These are phyloP conservation scores for Orcinus orca DNA, from an alignment of 2,113 vertebrate species.

Conservation along the genomic window DNA sequence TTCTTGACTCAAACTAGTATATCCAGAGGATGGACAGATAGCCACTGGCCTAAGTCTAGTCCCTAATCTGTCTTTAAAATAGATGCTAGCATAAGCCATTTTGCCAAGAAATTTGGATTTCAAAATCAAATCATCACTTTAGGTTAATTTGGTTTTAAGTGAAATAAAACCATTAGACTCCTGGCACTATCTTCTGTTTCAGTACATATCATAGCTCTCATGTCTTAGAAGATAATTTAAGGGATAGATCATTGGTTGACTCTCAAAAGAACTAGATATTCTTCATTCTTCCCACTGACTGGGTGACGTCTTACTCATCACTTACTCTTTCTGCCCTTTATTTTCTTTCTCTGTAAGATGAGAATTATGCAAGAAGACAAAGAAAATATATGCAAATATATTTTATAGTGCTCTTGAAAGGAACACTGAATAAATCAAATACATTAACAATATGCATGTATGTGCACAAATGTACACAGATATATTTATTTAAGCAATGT, in stretches of 20 bases:
- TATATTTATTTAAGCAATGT: neutral
- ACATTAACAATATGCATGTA: neutral
- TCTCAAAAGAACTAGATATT: neutral
- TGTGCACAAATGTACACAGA: neutral
- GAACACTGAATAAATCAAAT: neutral
- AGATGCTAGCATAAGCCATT: neutral
- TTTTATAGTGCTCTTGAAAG: neutral
- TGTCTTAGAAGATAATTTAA: neutral
- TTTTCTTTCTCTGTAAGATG: neutral
- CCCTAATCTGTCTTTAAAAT: neutral
- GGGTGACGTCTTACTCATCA: neutral
- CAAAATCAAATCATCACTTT: slow-evolving; percentile 35
- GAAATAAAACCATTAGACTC: slow-evolving; percentile 13
- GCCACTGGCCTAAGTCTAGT: neutral
- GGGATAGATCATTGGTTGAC: neutral
- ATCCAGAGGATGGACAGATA: neutral
- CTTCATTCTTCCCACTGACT: neutral
- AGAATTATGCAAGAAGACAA: neutral
- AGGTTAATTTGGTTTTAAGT: slow-evolving; percentile 42
- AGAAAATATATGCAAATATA: neutral
- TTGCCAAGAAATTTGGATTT: slow-evolving; percentile 15
- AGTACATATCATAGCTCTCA: neutral
- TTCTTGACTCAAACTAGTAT: slow-evolving; percentile 41
- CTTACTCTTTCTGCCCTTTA: neutral
- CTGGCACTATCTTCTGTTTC: slow-evolving; percentile 11